Conservation (phyloP, 1,140 invertebrate genomes). For the Drosophila bocki region DNA sequence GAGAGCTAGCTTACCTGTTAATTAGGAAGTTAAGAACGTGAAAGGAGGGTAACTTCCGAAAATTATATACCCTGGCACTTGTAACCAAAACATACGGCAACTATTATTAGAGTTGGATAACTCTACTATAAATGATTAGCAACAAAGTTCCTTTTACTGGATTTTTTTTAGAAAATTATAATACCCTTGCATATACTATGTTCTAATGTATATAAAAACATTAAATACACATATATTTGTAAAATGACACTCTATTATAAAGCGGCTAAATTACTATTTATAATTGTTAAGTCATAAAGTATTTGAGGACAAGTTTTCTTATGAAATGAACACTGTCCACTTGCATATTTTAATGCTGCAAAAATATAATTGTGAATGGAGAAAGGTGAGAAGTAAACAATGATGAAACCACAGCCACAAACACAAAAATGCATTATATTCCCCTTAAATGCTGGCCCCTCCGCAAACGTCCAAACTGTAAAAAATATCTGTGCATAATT, state of each 20-base stretch:
- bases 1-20: slow-evolving; percentile 18
- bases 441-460: slow-evolving; percentile 1
- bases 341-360: not conserved
- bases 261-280: not conserved
- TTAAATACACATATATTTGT: not conserved
- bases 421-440: slow-evolving; percentile 12
- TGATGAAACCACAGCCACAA: not conserved
- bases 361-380: not conserved
- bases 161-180: not conserved
- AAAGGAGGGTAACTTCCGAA: not conserved
- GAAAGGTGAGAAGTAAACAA: slow-evolving; percentile 16
- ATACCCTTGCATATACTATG: not conserved
- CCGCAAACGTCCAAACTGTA: slow-evolving; percentile 6
- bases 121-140: no score
- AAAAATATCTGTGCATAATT: slow-evolving; percentile 72
- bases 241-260: not conserved
- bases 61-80: not conserved
- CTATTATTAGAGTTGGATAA: no score
- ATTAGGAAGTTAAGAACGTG: slow-evolving; percentile 11
- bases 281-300: not conserved
- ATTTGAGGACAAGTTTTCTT: not conserved
- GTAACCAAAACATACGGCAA: no score
- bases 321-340: not conserved
- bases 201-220: not conserved
- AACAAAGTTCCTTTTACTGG: not conserved